phyloP scores from a whole-genome alignment of 2,888 invertebrate genomes.

The Amphipoea lucens region DNA sequence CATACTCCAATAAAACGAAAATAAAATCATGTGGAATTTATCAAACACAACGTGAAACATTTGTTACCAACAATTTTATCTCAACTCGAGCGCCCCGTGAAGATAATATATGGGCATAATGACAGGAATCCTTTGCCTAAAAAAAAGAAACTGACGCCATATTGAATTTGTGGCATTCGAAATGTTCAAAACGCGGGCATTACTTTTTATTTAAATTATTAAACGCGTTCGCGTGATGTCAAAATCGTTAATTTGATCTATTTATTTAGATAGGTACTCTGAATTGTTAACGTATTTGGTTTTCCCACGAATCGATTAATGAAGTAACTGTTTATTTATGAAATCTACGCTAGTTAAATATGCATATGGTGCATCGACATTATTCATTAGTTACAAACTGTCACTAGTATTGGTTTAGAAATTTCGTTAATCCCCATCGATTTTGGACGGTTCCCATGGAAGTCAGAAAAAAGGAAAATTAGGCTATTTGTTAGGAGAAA shows the following conservation, averaged over 20 bases:
- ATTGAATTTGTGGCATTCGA: slow-evolving; percentile 82
- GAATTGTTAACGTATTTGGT: slow-evolving; percentile 50
- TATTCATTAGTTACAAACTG: slow-evolving; percentile 54
- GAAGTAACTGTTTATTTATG: slow-evolving; percentile 58
- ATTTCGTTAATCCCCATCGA: slow-evolving; percentile 11
- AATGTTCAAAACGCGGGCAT: slow-evolving; percentile 79
- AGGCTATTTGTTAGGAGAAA: too few relatives aligned
- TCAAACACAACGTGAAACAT: slow-evolving; percentile 69
- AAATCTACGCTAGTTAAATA: slow-evolving; percentile 50
- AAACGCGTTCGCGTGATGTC: slow-evolving; percentile 65
- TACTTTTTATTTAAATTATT: slow-evolving; percentile 70
- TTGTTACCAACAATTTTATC: slow-evolving; percentile 78
- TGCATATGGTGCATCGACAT: slow-evolving; percentile 40
- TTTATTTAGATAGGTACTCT: slow-evolving; percentile 66
- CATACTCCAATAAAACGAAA: slow-evolving; percentile 69
- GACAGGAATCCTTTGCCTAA: slow-evolving; percentile 82
- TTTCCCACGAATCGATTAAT: slow-evolving; percentile 63
- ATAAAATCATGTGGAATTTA: slow-evolving; percentile 71
- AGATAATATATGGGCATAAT: slow-evolving; percentile 84
- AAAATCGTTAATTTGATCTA: slow-evolving; percentile 70
- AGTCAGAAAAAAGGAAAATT: not conserved
- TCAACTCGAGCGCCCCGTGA: slow-evolving; percentile 81
- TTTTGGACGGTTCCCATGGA: slow-evolving; percentile 28
- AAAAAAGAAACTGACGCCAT: slow-evolving; percentile 79
- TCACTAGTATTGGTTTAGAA: slow-evolving; percentile 26